Evolutionary conservation across 2,113 vertebrate species (phyloP).

Genomic region (Scalopus aquaticus): DNA sequence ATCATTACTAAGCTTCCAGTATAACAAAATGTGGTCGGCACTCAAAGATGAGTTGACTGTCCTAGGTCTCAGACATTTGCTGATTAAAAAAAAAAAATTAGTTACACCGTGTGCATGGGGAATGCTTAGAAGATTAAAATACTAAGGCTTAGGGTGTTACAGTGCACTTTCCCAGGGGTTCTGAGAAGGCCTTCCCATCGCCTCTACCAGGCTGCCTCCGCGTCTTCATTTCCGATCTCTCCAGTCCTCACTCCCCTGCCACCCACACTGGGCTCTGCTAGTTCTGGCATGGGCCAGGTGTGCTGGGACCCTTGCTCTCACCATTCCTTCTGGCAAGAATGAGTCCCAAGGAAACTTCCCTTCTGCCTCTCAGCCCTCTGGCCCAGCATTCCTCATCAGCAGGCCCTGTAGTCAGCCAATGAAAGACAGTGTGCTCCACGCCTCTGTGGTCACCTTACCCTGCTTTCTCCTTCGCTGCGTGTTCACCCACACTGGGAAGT

Average conservation of each 20-base stretch:
- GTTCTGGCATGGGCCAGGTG: not conserved
- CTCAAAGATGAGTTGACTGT: not conserved
- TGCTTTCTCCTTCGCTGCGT: not conserved
- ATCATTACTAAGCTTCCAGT: not conserved
- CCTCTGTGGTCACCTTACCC: not conserved
- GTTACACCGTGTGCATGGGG: not conserved
- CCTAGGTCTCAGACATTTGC: not conserved
- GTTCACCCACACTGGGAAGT: too few relatives aligned
- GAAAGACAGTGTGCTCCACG: too few relatives aligned
- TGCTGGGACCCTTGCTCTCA: not conserved
- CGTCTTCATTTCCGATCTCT: not conserved
- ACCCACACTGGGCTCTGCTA: not conserved
- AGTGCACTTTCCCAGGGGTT: not conserved
- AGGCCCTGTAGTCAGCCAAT: too few relatives aligned
- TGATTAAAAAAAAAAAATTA: not conserved
- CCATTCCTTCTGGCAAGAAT: not conserved
- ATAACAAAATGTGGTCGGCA: not conserved
- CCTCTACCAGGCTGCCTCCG: not conserved
- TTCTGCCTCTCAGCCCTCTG: too few relatives aligned
- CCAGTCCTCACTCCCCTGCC: not conserved
- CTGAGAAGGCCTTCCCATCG: not conserved
- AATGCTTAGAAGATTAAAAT: not conserved
- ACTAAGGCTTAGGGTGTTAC: not conserved
- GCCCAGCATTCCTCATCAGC: too few relatives aligned
- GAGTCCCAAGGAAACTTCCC: not conserved